Base-by-base conservation (phyloP, 2,888 invertebrate species). In the Drosophila glabriapex region DNA sequence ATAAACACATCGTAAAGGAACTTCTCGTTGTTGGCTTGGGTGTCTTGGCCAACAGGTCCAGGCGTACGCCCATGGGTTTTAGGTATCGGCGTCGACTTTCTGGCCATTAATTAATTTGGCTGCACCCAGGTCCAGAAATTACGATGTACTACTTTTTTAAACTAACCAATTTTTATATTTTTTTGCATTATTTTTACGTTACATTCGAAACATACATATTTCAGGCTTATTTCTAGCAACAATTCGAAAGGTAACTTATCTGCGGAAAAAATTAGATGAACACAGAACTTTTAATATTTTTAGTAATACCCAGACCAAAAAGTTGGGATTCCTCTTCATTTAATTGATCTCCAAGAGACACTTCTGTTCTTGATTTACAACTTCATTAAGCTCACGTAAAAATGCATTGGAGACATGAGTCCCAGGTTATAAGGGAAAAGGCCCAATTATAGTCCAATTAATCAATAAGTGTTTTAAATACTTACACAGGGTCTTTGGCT, bases 11-110 rank as follows among this genome's bases (percentile, higher is more conserved):
- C 83, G 9, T 66, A 50, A 0, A 89, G 60, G 22, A 88, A 88
- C 25, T 70, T 74, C 0, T 80, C 80, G 33, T 88, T 88, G 52
- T 88, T 88, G 12, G 68, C 82, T 43, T 78, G 77, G 12, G 88
- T 88, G 19, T 88, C 84, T 33, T 78, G 59, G 4, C 87, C 87
- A 9, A 84, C 19, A 0, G 90, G 88, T 6, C 87, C 87, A 1
- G 83, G 83, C 1, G 76, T 59, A 12, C 90, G 77, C 22, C 55
- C 65, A 6, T 78, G 76, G 1, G 88, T 88, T 7, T 74, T 66
- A 3, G 87, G 87, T 62, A 88, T 85, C 16, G 85, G 73, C n/a
- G 83, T 50, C 6, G 61, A 70, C 49, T 29, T 73, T 22, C 55
- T 66, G 22, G 84, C 43, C 85, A 86, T 86, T n/a, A 25, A 39